A percentile compares a stretch with the other conserved stretches of the same genome.
These are phyloP conservation scores for Chrysoperla carnea DNA, from an alignment of 1,140 invertebrate species.

Conservation along the genomic window DNA sequence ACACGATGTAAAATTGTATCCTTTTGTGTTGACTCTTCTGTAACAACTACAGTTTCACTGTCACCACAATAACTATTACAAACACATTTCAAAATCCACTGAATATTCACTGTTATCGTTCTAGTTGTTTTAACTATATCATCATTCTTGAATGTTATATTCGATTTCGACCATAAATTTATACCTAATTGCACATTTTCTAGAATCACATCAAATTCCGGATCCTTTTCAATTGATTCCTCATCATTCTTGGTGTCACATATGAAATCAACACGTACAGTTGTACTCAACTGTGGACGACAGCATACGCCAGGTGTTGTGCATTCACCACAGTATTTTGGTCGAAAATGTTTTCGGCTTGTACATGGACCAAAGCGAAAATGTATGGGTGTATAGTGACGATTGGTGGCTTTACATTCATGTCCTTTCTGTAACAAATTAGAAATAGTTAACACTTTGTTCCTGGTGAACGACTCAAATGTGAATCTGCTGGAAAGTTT, in stretches of 20 bases:
- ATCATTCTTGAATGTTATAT: conserved; percentile 1
- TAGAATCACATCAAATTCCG: background rate
- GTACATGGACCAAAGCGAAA: conserved; percentile 40
- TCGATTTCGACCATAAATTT: background rate
- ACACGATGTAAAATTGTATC: conserved; percentile 17
- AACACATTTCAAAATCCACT: conserved; percentile 20
- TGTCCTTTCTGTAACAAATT: conserved; percentile 32
- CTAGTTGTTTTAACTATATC: conserved; percentile 4
- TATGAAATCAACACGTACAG: conserved; percentile 29
- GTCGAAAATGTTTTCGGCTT: conserved; percentile 37
- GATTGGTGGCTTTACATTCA: conserved; percentile 42
- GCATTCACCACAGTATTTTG: conserved; percentile 43
- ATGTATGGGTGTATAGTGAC: conserved; percentile 26
- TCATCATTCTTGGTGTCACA: conserved; percentile 9
- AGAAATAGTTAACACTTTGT: background rate
- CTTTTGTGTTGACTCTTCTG: conserved; percentile 5
- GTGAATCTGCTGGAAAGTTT: too few relatives aligned
- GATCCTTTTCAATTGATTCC: conserved; percentile 1
- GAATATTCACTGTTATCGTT: conserved; percentile 13
- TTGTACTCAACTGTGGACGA: conserved; percentile 34
- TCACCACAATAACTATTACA: conserved; percentile 5
- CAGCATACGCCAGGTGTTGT: conserved; percentile 29
- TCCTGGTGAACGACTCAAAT: too few relatives aligned
- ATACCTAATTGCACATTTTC: too few relatives aligned
- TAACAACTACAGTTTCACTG: background rate